Evolutionary conservation across 2,888 invertebrate species (phyloP), one percentile per base, ranked within the genome.

Genomic region (Polydrusus tereticollis): DNA sequence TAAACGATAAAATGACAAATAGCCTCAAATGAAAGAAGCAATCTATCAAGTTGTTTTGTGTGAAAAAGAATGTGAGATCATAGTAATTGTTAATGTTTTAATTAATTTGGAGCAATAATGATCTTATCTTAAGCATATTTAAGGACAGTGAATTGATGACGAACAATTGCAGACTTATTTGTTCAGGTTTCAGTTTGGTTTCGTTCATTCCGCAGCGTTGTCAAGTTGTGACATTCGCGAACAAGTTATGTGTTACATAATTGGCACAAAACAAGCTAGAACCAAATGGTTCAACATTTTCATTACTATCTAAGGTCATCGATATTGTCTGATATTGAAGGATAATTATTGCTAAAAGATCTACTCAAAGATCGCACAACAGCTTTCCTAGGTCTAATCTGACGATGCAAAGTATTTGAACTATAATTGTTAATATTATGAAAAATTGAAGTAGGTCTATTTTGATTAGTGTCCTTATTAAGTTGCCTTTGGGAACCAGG

Each of bases 291-390:
- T 20, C 10, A 21, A 21, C 2, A 21, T n/a, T n/a, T 1, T 26
- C 10, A 20, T 18, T 20, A 20, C 10, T 26, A 50, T 50, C 50
- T 26, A 26, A 50, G 26, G 14, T 26, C 14, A 23, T 23, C 50
- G 7, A 26, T 23, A n/a, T 50, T 50, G 26, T 50, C 50, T 50
- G 50, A 14, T 50, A 50, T n/a, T 5, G 45, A 45, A n/a, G 55
- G 20, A 23, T 58, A 64, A 58, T 47, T 69, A 64, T 14, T 41
- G 26, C 57, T 69, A 50, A 69, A 72, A 8, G 60, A 43, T 21
- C 55, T 72, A 47, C 47, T 59, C 23, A 72, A 52, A n/a, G 64
- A 23, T 10, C n/a, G 50, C 12, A 72, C 59, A 33, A 69, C 52
- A 16, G 63, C 65, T 59, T 52, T 47, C 7, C n/a, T 59, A 7